phyloP scores from a whole-genome alignment of 2,888 invertebrate genomes.

The Agelastica alni region DNA sequence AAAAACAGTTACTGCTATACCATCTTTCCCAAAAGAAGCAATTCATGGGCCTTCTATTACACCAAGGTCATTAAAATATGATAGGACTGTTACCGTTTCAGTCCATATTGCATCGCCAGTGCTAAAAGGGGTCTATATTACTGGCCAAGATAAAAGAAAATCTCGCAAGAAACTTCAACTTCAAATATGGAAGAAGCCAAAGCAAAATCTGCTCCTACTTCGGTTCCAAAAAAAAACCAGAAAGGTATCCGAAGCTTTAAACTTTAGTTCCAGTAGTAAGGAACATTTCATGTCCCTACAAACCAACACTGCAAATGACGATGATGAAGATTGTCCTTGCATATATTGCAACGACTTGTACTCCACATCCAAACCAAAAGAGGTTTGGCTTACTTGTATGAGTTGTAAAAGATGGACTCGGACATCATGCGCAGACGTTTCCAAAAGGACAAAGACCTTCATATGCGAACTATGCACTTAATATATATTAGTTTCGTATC shows the following conservation, averaged over 20 bases:
- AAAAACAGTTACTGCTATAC: no score
- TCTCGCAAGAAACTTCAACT: not conserved
- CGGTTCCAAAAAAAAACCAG: not conserved
- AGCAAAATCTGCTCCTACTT: not conserved
- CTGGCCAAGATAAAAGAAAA: not conserved
- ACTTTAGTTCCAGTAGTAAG: not conserved
- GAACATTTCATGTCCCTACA: not conserved
- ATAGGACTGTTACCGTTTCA: no score
- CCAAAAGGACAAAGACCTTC: not conserved
- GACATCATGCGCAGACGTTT: not conserved
- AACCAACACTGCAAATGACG: not conserved
- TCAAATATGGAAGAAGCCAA: constrained; percentile 23
- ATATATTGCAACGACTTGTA: not conserved
- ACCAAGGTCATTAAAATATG: no score
- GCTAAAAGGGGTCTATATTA: not conserved
- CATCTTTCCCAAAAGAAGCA: no score
- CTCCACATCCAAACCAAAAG: not conserved
- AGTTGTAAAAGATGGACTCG: not conserved
- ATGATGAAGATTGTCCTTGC: not conserved
- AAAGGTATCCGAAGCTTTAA: not conserved
- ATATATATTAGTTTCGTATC: no score
- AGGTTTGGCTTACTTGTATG: not conserved
- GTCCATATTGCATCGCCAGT: not conserved
- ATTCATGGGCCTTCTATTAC: no score
- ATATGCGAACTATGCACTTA: not conserved